These are phyloP conservation scores for Scelioninae gen. 2 DNA, from an alignment of 2,888 invertebrate species.

Conservation along the genomic window DNA sequence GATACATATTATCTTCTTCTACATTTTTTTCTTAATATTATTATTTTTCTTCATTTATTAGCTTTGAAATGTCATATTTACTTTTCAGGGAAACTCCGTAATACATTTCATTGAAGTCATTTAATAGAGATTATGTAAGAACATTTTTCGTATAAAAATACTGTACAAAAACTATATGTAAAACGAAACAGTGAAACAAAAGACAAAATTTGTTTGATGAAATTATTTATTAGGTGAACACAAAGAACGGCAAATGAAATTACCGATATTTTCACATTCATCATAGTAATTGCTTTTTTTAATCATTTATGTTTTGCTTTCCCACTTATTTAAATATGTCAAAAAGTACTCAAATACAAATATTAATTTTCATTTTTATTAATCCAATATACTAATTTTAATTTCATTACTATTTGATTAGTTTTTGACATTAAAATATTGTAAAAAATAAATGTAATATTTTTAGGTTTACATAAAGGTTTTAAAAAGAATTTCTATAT, in stretches of 20 bases:
- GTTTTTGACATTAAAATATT: slow-evolving; percentile 12
- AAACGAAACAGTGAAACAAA: slow-evolving; percentile 10
- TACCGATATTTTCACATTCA: slow-evolving; percentile 33
- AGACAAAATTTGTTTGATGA: slow-evolving; percentile 3
- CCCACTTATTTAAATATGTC: slow-evolving; percentile 14
- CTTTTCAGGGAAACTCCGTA: slow-evolving; percentile 7
- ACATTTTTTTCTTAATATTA: not conserved
- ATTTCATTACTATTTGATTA: slow-evolving; percentile 6
- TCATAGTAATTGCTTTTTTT: slow-evolving; percentile 45
- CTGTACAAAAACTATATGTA: not conserved
- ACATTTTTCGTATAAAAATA: not conserved
- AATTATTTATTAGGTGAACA: slow-evolving; percentile 47
- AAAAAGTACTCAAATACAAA: slow-evolving; percentile 25
- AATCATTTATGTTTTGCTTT: slow-evolving; percentile 37
- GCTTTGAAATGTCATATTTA: slow-evolving; percentile 1
- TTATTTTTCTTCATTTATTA: not conserved
- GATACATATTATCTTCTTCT: not conserved
- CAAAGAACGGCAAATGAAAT: slow-evolving; percentile 51
- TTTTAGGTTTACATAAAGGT: not conserved
- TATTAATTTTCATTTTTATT: no score
- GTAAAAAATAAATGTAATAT: not conserved
- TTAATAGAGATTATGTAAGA: not conserved
- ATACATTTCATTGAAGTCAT: not conserved
- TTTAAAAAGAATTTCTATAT: not conserved
- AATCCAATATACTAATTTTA: no score